Percentiles rank a stretch among this genome's conserved stretches.
Evolutionary conservation across 1,140 invertebrate species (phyloP).

Genomic region (Drosophila baimaii): DNA sequence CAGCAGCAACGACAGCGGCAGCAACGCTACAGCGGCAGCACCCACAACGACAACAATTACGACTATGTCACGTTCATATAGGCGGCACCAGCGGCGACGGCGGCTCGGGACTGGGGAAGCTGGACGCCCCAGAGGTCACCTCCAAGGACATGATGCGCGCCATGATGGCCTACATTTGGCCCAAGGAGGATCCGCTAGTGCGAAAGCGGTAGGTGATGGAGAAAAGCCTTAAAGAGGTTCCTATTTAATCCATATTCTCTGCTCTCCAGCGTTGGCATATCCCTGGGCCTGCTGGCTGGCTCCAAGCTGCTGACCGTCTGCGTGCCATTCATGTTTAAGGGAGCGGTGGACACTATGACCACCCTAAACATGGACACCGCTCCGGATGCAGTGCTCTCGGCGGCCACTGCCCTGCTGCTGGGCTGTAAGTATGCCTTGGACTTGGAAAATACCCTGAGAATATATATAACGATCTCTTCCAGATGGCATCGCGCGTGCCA

Average conservation of each 20-base stretch:
- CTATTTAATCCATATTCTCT: too few species aligned
- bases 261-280: constrained; percentile 90
- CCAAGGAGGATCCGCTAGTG: constrained; percentile 87
- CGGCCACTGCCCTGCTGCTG: constrained; percentile 92
- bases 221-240: accelerated
- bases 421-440: constrained; percentile 93
- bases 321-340: constrained; percentile 99
- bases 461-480: neutral
- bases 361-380: constrained; percentile 89
- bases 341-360: constrained; percentile 95
- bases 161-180: constrained; percentile 98
- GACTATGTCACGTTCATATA: constrained; percentile 94
- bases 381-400: constrained; percentile 89
- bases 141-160: constrained; percentile 92
- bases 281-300: constrained; percentile 91
- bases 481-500: constrained; percentile 97
- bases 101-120: constrained; percentile 86
- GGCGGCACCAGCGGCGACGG: constrained; percentile 89
- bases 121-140: constrained; percentile 88
- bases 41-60: constrained; percentile 73
- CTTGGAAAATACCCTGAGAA: neutral
- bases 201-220: constrained; percentile 57
- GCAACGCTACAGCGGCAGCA: constrained; percentile 62
- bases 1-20: constrained; percentile 35
- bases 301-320: constrained; percentile 95